Conservation (phyloP, 2,113 vertebrate species). For the Ibidorhyncha struthersii region DNA sequence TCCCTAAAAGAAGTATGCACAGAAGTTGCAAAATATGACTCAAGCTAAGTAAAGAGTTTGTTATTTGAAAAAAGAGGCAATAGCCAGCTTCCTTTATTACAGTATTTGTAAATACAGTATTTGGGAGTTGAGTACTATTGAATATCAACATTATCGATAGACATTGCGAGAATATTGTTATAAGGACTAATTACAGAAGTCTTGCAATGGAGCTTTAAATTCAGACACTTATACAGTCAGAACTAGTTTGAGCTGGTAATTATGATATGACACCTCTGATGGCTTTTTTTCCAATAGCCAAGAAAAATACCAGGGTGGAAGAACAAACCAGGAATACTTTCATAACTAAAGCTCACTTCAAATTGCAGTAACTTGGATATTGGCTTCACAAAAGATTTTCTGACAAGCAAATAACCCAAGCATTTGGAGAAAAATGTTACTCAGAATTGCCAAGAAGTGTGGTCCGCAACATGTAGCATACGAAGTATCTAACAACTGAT, state of each 20-base stretch:
- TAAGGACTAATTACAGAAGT: background rate
- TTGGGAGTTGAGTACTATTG: background rate
- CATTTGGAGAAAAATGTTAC: background rate
- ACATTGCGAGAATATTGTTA: background rate
- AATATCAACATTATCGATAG: background rate
- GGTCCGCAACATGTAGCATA: background rate
- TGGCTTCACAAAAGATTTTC: background rate
- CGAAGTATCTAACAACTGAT: background rate
- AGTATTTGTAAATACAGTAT: background rate
- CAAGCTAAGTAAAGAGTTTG: background rate
- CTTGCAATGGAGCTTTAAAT: background rate
- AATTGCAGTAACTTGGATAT: background rate
- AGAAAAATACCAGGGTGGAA: background rate
- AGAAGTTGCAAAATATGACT: conserved; percentile 7
- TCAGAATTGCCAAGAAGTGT: background rate
- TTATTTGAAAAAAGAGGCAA: background rate
- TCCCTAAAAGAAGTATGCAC: conserved; percentile 77
- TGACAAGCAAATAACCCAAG: background rate
- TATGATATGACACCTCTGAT: background rate
- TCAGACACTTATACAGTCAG: background rate
- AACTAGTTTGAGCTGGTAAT: background rate
- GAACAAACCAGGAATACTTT: background rate
- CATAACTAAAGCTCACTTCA: background rate
- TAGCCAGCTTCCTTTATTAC: background rate
- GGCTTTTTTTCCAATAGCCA: background rate